Evolutionary conservation across 2,113 vertebrate species (phyloP).

Genomic region (Bucco capensis): DNA sequence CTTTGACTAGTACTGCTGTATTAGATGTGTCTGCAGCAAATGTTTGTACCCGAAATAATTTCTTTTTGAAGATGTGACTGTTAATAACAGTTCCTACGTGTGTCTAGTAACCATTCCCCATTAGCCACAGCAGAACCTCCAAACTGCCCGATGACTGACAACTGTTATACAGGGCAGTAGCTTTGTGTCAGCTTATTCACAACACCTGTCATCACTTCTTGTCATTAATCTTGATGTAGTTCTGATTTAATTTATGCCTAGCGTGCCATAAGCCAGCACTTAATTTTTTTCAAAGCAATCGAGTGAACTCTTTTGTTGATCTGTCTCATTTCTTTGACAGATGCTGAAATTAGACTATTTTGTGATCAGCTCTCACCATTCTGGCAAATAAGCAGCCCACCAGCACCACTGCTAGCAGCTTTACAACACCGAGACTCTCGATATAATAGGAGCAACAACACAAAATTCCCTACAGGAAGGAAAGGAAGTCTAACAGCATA

Average conservation of each 20-base stretch:
- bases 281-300: conserved; percentile 51
- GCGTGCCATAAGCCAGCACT: conserved; percentile 41
- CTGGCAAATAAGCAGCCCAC: neutral
- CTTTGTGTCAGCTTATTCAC: conserved; percentile 62
- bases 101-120: neutral
- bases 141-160: conserved; percentile 67
- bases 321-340: conserved; percentile 47
- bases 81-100: neutral
- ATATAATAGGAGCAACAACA: neutral
- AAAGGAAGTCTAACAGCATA: neutral
- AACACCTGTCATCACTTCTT: conserved; percentile 74
- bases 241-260: conserved; percentile 72
- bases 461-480: conserved; percentile 30
- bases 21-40: neutral
- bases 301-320: conserved; percentile 19
- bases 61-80: neutral
- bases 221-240: conserved; percentile 53
- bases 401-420: neutral
- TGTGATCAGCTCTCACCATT: neutral
- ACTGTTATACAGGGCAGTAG: conserved; percentile 45
- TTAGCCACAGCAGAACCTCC: neutral
- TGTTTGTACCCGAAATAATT: neutral
- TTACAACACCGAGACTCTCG: neutral
- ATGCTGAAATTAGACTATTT: conserved; percentile 11
- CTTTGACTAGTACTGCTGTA: neutral